These are phyloP conservation scores for Tipula confusa DNA, from an alignment of 2,888 invertebrate genomes.

Conservation along the genomic window DNA sequence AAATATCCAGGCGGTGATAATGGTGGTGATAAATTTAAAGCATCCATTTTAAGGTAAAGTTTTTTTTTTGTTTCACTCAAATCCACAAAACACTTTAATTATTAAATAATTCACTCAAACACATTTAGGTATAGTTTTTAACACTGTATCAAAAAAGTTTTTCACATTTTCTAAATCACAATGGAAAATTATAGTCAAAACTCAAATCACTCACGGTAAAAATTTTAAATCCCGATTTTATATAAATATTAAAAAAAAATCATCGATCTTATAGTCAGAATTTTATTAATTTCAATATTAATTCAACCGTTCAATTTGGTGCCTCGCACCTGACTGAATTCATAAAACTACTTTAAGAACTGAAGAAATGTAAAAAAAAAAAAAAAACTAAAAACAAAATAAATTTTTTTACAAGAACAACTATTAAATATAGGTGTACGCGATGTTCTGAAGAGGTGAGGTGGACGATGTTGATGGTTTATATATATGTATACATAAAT, in stretches of 20 bases:
- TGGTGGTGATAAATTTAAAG: slow-evolving; percentile 25
- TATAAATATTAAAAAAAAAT: neutral
- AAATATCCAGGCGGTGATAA: slow-evolving; percentile 26
- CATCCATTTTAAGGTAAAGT: neutral
- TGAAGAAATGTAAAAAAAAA: slow-evolving; percentile 7
- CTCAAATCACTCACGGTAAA: neutral
- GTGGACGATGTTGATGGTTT: slow-evolving; percentile 3
- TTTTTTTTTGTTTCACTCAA: neutral
- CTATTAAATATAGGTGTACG: slow-evolving; percentile 16
- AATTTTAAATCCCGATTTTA: neutral
- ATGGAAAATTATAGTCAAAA: neutral
- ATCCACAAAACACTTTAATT: neutral
- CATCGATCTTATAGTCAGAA: neutral
- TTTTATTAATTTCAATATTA: neutral
- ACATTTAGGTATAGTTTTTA: neutral
- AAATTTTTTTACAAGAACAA: neutral
- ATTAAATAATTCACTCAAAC: neutral
- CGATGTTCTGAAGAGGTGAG: slow-evolving; percentile 27
- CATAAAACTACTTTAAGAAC: slow-evolving; percentile 35
- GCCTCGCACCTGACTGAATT: slow-evolving; percentile 52
- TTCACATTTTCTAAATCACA: neutral
- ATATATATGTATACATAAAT: neutral
- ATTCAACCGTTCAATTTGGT: slow-evolving; percentile 47
- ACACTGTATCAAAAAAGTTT: neutral
- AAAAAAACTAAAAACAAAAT: slow-evolving; percentile 4